Conservation (phyloP, 2,888 invertebrate genomes). For the Drosophila emarginata region DNA sequence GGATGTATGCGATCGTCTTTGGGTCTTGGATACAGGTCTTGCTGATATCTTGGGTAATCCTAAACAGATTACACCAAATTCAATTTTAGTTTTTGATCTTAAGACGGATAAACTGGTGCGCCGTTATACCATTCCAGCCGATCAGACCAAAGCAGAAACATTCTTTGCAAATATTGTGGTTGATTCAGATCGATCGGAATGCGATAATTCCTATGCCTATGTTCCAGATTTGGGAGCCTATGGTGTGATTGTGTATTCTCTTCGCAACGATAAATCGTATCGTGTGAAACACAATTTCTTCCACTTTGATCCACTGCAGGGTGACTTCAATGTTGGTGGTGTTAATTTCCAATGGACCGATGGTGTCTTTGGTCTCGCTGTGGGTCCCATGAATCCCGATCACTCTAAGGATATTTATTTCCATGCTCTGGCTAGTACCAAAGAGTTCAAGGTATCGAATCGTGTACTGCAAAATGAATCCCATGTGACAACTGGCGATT, state of each 20-base stretch:
- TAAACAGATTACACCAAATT: conserved; percentile 86
- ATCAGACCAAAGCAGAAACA: conserved; percentile 88
- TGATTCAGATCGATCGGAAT: conserved; percentile 87
- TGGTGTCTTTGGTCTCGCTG: conserved; percentile 89
- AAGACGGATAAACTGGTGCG: conserved; percentile 89
- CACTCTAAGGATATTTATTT: conserved; percentile 89
- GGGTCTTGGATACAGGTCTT: conserved; percentile 90
- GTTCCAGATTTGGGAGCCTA: conserved; percentile 90
- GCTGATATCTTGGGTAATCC: conserved; percentile 88
- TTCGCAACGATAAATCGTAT: conserved; percentile 89
- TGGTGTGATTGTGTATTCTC: conserved; percentile 90
- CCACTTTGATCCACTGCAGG: conserved; percentile 91
- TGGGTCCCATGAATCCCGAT: conserved; percentile 85
- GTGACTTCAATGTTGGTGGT: conserved; percentile 90
- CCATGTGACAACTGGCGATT: conserved; percentile 86
- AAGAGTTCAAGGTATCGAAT: conserved; percentile 91
- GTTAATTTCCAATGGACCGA: conserved; percentile 94
- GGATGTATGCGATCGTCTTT: conserved; percentile 90
- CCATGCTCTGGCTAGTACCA: conserved; percentile 91
- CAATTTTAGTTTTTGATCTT: conserved; percentile 87
- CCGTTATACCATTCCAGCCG: conserved; percentile 87
- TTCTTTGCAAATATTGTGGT: conserved; percentile 92
- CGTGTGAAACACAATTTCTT: conserved; percentile 91
- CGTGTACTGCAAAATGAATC: conserved; percentile 89
- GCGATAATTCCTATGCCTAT: conserved; percentile 90